Percentiles rank a stretch among this genome's conserved stretches.
These are phyloP conservation scores for Argyresthia albistria DNA, from an alignment of 2,888 invertebrate genomes.

Conservation along the genomic window DNA sequence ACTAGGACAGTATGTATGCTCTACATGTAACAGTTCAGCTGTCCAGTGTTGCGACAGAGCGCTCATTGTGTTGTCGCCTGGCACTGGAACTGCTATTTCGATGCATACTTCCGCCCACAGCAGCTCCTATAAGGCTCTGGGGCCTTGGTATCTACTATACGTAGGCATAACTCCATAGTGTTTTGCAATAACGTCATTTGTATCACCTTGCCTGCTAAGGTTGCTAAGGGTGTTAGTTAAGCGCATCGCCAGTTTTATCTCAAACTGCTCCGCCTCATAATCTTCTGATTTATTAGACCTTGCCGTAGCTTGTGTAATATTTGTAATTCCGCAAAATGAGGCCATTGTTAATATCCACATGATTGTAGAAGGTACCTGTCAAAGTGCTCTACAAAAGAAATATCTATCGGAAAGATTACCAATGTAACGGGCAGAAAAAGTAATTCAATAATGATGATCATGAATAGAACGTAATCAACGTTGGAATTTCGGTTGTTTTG, in stretches of 20 bases:
- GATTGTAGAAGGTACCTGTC: too few relatives aligned
- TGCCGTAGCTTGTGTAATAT: slow-evolving; percentile 14
- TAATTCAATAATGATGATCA: too few relatives aligned
- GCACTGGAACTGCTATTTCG: slow-evolving; percentile 5
- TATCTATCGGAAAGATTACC: too few relatives aligned
- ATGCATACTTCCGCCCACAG: slow-evolving; percentile 57
- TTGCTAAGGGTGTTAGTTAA: slow-evolving; percentile 23
- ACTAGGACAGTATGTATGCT: background rate
- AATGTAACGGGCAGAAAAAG: too few relatives aligned
- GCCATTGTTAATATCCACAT: too few relatives aligned
- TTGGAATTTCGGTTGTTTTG: too few relatives aligned
- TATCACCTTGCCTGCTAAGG: slow-evolving; percentile 23
- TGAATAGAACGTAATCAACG: too few relatives aligned
- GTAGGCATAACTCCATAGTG: slow-evolving; percentile 35
- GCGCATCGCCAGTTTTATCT: slow-evolving; percentile 26
- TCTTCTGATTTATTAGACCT: slow-evolving; percentile 42
- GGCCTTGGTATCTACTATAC: slow-evolving; percentile 45
- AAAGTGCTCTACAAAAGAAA: too few relatives aligned
- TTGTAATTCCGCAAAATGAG: too few relatives aligned
- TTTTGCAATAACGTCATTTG: slow-evolving; percentile 33
- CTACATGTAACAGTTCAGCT: slow-evolving; percentile 1
- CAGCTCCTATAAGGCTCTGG: slow-evolving; percentile 36
- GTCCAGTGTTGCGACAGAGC: slow-evolving; percentile 4
- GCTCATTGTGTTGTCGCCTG: slow-evolving; percentile 9
- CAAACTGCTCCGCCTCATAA: slow-evolving; percentile 30